Evolutionary conservation across 2,888 invertebrate genomes (phyloP), one percentile per base, ranked within the genome.

Genomic region (Pharmacophagus antenor): DNA sequence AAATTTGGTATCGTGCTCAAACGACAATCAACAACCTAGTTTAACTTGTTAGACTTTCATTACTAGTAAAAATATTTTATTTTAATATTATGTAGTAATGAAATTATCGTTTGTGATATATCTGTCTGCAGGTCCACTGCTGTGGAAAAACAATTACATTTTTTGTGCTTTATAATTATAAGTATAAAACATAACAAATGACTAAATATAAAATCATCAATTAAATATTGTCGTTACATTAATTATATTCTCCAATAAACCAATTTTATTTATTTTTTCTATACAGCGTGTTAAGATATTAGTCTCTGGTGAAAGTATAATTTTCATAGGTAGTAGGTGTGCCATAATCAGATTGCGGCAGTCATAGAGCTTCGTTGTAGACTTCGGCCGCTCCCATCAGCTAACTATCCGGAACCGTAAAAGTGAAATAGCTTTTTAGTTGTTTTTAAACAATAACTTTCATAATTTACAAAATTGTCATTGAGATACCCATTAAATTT

Each of bases 271-370:
- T 8, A 18, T 41, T 44, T 44, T 58, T 25, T 15, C 50, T 31
- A 31, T 37, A 51, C 46, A 31, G 51, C 47, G 51, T 52, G 22
- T 25, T 59, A 56, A 27, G 37, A 56, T 27, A 17, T 47, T 57
- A 57, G 21, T 46, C 51, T 51, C 51, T 46, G 62, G 54, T 31
- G 42, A 63, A 67, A 57, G 61, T 56, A 61, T 60, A 70, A 75
- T 68, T 76, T 71, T 77, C 71, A 71, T 74, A 73, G 70, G 76
- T 70, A 72, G 78, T 80, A 82, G 85, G 85, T 84, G 85, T 82
- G 87, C 88, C 85, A 81, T 89, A 89, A 89, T 88, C 87, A 85
- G 89, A 88, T 89, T 89, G 88, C 86, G 84, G 85, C 85, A 84
- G 76, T 89, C 77, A 76, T 88, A 83, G 82, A 81, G 86, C 88